phyloP scores from a whole-genome alignment of 1,140 invertebrate species.

The Thereuonema tuberculata region DNA sequence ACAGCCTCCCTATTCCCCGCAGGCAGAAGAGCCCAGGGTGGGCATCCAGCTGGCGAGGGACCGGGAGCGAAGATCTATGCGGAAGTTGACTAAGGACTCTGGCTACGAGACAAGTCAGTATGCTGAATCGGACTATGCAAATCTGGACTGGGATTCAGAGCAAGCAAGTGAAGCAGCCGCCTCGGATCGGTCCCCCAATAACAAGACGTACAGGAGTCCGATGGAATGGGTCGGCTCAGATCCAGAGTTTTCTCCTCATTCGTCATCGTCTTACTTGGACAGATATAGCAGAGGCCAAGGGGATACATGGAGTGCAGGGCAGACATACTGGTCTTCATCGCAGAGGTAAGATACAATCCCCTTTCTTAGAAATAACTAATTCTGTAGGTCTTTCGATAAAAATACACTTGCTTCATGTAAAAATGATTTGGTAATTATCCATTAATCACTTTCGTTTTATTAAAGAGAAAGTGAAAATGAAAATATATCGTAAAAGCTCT shows the following conservation, averaged over 20 bases:
- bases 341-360: too few species aligned
- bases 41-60: slow-evolving; percentile 12
- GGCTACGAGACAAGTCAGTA: slow-evolving; percentile 27
- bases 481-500: too few species aligned
- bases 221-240: not conserved
- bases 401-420: too few species aligned
- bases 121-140: slow-evolving; percentile 26
- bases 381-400: too few species aligned
- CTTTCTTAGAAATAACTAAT: too few species aligned
- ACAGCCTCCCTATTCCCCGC: too few species aligned
- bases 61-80: slow-evolving; percentile 21
- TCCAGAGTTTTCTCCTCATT: not conserved
- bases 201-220: not conserved
- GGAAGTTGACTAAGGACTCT: slow-evolving; percentile 30
- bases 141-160: slow-evolving; percentile 20
- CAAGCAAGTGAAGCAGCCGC: not conserved
- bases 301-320: not conserved
- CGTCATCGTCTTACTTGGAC: not conserved
- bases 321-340: not conserved
- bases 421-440: too few species aligned
- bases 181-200: slow-evolving; percentile 1
- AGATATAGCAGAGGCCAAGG: not conserved
- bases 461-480: too few species aligned
- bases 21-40: not conserved
- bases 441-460: too few species aligned